phyloP scores from a whole-genome alignment of 2,113 vertebrate species.

The Pycnonotus jocosus region DNA sequence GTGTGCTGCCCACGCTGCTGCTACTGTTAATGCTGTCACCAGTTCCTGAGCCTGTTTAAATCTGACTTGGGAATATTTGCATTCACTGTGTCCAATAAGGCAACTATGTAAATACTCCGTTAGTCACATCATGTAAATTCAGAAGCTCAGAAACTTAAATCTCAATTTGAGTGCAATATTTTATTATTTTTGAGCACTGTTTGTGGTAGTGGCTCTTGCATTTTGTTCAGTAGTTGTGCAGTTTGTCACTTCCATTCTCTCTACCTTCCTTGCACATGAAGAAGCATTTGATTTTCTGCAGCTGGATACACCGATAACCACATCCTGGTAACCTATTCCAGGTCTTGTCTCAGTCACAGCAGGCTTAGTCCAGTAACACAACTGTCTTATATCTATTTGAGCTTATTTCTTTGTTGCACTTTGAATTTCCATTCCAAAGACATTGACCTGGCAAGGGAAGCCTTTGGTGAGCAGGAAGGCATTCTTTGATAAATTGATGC shows the following conservation, averaged over 20 bases:
- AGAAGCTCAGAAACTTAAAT: not conserved
- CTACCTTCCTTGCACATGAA: not conserved
- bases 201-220: not conserved
- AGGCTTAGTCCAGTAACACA: not conserved
- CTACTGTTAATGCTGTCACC: not conserved
- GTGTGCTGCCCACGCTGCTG: not conserved
- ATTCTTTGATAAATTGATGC: not conserved
- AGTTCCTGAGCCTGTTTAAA: not conserved
- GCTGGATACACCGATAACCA: fast-evolving
- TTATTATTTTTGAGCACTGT: not conserved
- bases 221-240: not conserved
- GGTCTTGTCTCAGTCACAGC: not conserved
- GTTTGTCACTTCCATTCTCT: not conserved
- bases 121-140: not conserved
- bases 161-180: not conserved
- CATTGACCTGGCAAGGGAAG: not conserved
- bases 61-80: not conserved
- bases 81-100: not conserved
- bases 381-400: not conserved
- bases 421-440: not conserved
- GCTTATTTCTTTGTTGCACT: not conserved
- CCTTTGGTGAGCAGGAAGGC: not conserved
- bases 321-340: not conserved
- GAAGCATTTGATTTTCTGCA: not conserved
- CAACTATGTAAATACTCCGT: not conserved